Conservation (phyloP, 2,797 vertebrate genomes). For the Dendrocincla tyrannina region DNA sequence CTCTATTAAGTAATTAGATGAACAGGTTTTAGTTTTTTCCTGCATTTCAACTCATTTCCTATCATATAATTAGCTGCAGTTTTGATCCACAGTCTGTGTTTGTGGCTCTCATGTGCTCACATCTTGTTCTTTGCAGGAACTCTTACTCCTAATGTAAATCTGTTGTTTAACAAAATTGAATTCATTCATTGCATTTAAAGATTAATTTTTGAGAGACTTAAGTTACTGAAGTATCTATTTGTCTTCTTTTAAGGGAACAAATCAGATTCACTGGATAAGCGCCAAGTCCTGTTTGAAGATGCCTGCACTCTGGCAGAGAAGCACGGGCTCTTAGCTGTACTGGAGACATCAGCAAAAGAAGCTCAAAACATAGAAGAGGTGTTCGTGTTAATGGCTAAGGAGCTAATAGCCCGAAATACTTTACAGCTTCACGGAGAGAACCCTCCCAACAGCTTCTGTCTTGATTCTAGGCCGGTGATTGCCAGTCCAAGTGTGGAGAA, state of each 20-base stretch:
- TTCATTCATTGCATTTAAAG: not conserved
- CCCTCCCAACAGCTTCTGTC: conserved; percentile 66
- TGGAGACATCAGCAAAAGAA: conserved; percentile 95
- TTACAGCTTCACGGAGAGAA: conserved; percentile 75
- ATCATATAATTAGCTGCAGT: not conserved
- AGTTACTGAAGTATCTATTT: not conserved
- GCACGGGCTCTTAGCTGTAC: conserved; percentile 82
- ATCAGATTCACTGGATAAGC: conserved; percentile 82
- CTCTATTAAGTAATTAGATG: not conserved
- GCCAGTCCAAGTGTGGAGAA: conserved; percentile 48
- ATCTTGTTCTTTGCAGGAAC: not conserved
- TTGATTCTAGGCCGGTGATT: conserved; percentile 80
- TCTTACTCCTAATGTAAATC: not conserved
- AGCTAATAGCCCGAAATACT: conserved; percentile 88
- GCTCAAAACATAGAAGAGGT: conserved; percentile 92
- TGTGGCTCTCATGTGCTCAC: not conserved
- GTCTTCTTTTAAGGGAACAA: conserved; percentile 86
- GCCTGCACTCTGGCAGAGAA: conserved; percentile 91
- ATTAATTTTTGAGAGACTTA: not conserved
- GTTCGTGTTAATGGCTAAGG: conserved; percentile 89
- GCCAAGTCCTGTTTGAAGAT: conserved; percentile 91
- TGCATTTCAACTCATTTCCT: not conserved
- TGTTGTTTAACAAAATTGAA: not conserved
- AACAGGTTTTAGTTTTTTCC: not conserved
- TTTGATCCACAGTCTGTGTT: not conserved